Conservation (phyloP, 2,113 vertebrate species). For the Sylvietta virens region DNA sequence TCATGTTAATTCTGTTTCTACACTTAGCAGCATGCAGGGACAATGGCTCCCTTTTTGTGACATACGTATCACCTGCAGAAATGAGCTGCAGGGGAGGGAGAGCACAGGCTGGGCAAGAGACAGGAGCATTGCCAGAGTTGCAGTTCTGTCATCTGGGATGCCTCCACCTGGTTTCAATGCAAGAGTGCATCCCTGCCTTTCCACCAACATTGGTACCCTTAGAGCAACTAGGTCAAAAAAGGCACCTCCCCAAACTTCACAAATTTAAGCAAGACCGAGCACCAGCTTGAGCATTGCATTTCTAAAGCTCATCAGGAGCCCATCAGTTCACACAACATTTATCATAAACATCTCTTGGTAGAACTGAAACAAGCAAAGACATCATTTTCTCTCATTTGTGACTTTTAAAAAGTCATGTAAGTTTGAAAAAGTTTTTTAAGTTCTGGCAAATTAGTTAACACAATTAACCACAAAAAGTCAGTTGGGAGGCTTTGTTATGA, state of each 20-base stretch:
- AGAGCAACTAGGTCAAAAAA: background rate
- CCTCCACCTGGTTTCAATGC: background rate
- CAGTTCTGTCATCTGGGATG: background rate
- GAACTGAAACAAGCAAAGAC: background rate
- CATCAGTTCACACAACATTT: background rate
- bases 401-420: background rate
- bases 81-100: background rate
- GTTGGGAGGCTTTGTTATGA: background rate
- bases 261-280: background rate
- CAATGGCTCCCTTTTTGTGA: background rate
- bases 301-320: background rate
- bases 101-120: accelerated
- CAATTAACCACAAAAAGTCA: background rate
- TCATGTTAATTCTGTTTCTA: background rate
- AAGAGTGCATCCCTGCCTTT: background rate
- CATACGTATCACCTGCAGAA: background rate
- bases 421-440: background rate
- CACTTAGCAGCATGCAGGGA: background rate
- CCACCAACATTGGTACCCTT: accelerated
- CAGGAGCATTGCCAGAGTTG: background rate
- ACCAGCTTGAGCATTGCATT: background rate
- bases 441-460: background rate
- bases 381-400: background rate
- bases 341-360: background rate
- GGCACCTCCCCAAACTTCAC: background rate